Conservation (phyloP, 1,140 invertebrate species). For the Apocrypta bakeri region DNA sequence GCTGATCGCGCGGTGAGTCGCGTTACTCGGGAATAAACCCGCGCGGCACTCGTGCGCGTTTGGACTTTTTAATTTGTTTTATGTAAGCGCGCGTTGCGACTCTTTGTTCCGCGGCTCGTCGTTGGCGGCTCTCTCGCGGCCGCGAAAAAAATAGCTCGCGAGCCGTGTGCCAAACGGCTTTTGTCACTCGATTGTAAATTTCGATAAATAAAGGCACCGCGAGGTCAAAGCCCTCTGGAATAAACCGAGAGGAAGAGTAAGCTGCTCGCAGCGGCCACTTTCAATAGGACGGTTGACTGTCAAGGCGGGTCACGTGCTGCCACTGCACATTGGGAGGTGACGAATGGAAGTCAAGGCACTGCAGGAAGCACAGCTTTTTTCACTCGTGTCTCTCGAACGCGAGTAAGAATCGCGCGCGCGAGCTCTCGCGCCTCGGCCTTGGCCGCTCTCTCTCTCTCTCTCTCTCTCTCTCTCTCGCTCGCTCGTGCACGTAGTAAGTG, state of each 20-base stretch:
- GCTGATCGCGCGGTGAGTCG: slow-evolving; percentile 24
- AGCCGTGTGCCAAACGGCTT: not conserved
- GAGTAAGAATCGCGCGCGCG: too few species aligned
- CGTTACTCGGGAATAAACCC: not conserved
- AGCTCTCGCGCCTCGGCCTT: not conserved
- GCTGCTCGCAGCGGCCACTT: too few species aligned
- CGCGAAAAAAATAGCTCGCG: slow-evolving; percentile 13
- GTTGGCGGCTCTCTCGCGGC: not conserved
- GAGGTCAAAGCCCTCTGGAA: not conserved
- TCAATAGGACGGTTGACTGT: too few species aligned
- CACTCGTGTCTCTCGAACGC: not conserved
- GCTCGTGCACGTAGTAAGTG: too few species aligned
- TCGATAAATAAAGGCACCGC: not conserved
- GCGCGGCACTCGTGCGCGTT: not conserved
- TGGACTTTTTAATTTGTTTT: not conserved
- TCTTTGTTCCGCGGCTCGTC: slow-evolving; percentile 20
- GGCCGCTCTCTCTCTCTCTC: not conserved
- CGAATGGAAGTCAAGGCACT: not conserved
- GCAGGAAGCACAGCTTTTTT: not conserved
- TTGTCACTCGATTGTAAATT: not conserved
- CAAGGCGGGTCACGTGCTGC: not conserved
- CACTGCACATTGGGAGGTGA: not conserved
- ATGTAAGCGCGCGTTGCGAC: not conserved
- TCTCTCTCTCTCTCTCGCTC: not conserved
- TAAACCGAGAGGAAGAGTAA: not conserved